phyloP scores from a whole-genome alignment of 2,797 vertebrate species.

The Neomorphus geoffroyi region DNA sequence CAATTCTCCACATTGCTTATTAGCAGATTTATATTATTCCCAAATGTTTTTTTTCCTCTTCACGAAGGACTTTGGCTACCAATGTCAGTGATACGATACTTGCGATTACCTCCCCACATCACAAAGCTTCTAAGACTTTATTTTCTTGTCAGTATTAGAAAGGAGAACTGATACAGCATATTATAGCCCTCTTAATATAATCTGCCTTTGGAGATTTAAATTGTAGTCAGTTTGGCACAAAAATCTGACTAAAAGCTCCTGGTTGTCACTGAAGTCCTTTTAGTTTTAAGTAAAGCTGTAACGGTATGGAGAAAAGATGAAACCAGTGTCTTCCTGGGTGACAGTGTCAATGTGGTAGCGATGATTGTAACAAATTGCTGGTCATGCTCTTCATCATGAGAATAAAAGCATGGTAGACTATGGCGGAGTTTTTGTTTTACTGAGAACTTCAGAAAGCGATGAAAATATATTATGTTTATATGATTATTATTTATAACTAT shows the following conservation, averaged over 20 bases:
- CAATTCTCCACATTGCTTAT: not conserved
- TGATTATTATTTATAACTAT: conserved; percentile 47
- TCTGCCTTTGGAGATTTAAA: not conserved
- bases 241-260: conserved; percentile 1
- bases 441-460: conserved; percentile 30
- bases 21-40: not conserved
- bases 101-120: not conserved
- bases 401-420: not conserved
- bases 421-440: not conserved
- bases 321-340: not conserved
- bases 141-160: not conserved
- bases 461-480: not conserved
- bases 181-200: not conserved
- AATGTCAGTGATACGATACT: not conserved
- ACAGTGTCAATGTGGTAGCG: fast-evolving
- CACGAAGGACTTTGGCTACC: not conserved
- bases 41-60: not conserved
- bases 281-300: conserved; percentile 17
- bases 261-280: not conserved
- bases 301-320: not conserved
- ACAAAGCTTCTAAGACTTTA: not conserved
- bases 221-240: not conserved
- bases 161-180: not conserved
- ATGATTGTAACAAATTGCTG: not conserved
- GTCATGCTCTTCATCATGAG: not conserved